Conservation (phyloP, 2,888 invertebrate genomes). For the Ligdia adustata region DNA sequence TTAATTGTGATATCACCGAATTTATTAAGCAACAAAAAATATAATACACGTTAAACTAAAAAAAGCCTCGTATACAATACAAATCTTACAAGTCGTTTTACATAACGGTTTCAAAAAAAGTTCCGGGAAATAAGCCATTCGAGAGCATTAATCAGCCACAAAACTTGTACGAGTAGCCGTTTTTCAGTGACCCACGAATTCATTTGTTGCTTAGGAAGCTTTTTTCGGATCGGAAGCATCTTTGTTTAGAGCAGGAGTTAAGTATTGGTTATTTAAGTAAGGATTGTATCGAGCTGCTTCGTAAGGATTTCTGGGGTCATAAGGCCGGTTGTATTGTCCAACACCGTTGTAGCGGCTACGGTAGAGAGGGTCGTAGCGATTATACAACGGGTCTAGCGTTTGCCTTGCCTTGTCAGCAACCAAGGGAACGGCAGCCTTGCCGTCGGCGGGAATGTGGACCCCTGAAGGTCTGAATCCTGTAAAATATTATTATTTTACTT, state of each 20-base stretch:
- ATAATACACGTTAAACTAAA: constrained; percentile 1
- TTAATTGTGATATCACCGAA: constrained; percentile 23
- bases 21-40: constrained; percentile 33
- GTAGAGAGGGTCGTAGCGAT: constrained; percentile 53
- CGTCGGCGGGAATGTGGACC: constrained; percentile 86
- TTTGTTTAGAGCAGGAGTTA: constrained; percentile 24
- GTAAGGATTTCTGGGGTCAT: constrained; percentile 51
- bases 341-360: constrained; percentile 40
- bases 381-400: constrained; percentile 47
- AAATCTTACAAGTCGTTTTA: constrained; percentile 13
- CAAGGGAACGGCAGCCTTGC: constrained; percentile 74
- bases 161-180: too few species aligned
- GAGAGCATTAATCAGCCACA: too few species aligned
- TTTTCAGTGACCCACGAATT: not conserved
- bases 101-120: too few species aligned
- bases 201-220: constrained; percentile 32
- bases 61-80: constrained; percentile 30
- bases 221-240: constrained; percentile 39
- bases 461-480: constrained; percentile 85
- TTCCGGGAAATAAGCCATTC: not conserved
- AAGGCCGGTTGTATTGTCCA: constrained; percentile 47
- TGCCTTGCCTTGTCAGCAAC: constrained; percentile 49
- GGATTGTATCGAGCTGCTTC: constrained; percentile 43
- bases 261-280: constrained; percentile 43
- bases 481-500: constrained; percentile 18